phyloP scores from a whole-genome alignment of 23 tunicate species.

The Trididemnum miniatum region DNA sequence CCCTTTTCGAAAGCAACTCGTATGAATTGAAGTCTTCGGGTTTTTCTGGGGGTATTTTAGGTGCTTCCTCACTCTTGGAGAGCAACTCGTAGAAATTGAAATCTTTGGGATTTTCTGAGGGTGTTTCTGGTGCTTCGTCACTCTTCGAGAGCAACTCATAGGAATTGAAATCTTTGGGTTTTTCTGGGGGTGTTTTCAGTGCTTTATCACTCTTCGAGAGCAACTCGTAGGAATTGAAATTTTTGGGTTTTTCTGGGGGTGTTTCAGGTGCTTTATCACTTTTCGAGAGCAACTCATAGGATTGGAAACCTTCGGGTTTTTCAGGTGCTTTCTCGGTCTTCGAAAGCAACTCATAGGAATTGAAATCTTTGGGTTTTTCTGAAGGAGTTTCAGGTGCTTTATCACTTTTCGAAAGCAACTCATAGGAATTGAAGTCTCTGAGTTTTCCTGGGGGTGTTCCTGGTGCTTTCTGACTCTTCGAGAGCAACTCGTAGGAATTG shows the following conservation, averaged over 20 bases:
- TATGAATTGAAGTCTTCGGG: slow-evolving; percentile 19
- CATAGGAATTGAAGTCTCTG: background rate
- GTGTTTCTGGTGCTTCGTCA: too few species aligned
- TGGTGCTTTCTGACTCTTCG: background rate
- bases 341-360: background rate
- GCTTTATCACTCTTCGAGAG: background rate
- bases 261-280: background rate
- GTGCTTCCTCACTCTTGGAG: background rate
- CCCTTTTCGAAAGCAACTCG: background rate
- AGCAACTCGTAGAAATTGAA: slow-evolving; percentile 20
- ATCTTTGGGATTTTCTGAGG: background rate
- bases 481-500: background rate
- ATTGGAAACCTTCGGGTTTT: too few species aligned
- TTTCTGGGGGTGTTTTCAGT: too few species aligned
- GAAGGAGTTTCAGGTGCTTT: too few species aligned
- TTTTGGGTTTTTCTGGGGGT: background rate
- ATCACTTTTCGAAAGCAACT: background rate
- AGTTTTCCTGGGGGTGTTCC: too few species aligned
- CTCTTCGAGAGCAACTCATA: too few species aligned
- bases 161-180: too few species aligned
- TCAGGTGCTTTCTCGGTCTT: too few species aligned
- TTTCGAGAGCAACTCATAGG: background rate
- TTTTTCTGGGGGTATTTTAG: background rate
- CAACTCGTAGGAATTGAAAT: background rate
- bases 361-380: background rate